These are phyloP conservation scores for Hippocampus kuda DNA, from an alignment of 2,797 vertebrate species.

Conservation along the genomic window DNA sequence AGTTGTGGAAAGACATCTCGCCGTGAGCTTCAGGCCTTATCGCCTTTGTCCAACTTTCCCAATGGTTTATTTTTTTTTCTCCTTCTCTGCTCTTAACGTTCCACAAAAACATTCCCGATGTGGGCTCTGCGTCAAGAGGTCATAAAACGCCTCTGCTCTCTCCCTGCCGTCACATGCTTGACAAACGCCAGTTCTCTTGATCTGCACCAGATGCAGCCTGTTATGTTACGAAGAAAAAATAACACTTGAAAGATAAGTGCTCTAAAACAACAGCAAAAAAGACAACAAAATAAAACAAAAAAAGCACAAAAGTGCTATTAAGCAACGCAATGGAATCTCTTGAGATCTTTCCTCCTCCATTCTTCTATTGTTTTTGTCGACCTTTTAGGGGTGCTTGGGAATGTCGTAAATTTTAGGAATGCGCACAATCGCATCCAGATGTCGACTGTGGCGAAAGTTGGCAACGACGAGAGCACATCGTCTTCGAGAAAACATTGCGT, in stretches of 20 bases:
- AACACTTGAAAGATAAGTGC: neutral
- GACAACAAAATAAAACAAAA: neutral
- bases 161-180: constrained; percentile 4
- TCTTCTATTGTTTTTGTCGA: neutral
- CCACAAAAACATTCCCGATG: neutral
- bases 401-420: constrained; percentile 8
- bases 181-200: constrained; percentile 1
- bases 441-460: neutral
- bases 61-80: neutral
- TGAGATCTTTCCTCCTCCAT: neutral
- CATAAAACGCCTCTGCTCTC: neutral
- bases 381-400: neutral
- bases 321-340: neutral
- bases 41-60: neutral
- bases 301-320: neutral
- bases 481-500: neutral
- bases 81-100: neutral
- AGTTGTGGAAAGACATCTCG: too few relatives aligned
- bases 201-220: neutral
- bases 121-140: neutral
- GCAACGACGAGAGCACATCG: neutral
- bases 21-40: neutral
- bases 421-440: constrained; percentile 20
- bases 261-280: neutral
- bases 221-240: neutral